Evolutionary conservation across 2,113 vertebrate species (phyloP), one percentile per base, ranked within the genome.

Genomic region (Turnix velox): DNA sequence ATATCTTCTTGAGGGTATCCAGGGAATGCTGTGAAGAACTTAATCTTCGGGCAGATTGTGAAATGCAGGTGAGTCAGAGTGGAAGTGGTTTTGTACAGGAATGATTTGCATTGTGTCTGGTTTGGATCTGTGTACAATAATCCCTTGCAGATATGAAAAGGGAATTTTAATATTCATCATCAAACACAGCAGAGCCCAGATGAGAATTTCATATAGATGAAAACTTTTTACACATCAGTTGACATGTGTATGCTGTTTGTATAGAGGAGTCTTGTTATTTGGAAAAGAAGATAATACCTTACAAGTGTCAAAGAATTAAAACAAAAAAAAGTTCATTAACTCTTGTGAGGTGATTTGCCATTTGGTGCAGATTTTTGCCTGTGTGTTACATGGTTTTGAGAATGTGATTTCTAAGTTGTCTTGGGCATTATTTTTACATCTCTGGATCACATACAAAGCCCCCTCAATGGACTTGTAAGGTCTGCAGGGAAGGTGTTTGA

Each of bases 1-100:
- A 99, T 98, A 99, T 99, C 97, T 99, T 99, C 97, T 97, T 99
- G 96, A 98, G 99, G 96, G 97, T 99, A 97, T 99, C 99, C 97
- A 99, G 98, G 97, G 98, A 99, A 95, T 99, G 99, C 97, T 99
- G 99, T 37, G 98, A 98, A 40, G 99, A 99, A 94, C 98, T 99
- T 57, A 97, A 97, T 69, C 98, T 99, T 78, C 98, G 96, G 79
- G 97, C 99, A 46, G 99, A 99, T 95, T 97, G 98, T 97, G 99
- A 99, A 94, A 96, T 99, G 92, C 99, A 99, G 99, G 99, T 99
- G 88, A 48, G 93, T 76, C 42, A 66, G 57, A 46, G 39, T 52
- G 45, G 49, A 43, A 33, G 25, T 22, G 62, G 6, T 1, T 45
- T 72, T 54, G 8, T 39, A 3, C 49, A 30, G 30, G 31, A 62